These are phyloP conservation scores for Clistopyga incitator DNA, from an alignment of 2,888 invertebrate genomes.

Conservation along the genomic window DNA sequence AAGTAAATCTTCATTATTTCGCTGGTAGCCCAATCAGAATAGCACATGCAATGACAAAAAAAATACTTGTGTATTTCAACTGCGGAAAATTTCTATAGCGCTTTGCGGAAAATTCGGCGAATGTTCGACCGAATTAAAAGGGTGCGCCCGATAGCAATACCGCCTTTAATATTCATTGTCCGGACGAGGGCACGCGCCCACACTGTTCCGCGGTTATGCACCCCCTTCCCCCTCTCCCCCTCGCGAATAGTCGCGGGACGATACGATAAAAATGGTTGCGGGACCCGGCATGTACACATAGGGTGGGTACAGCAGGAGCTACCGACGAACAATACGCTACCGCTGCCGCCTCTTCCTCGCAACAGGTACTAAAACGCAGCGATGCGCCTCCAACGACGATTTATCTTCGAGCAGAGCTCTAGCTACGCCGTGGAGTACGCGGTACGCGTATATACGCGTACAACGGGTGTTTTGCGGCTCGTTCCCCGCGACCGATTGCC, in stretches of 20 bases:
- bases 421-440: constrained; percentile 42
- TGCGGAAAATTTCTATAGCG: background rate
- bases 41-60: background rate
- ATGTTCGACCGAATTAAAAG: background rate
- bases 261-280: constrained; percentile 59
- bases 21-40: no score
- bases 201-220: constrained; percentile 47
- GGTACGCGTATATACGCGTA: constrained; percentile 61
- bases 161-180: constrained; percentile 43
- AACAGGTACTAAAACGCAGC: constrained; percentile 67
- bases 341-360: constrained; percentile 56
- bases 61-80: background rate
- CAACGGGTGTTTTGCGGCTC: constrained; percentile 72
- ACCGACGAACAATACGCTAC: constrained; percentile 58
- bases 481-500: constrained; percentile 71
- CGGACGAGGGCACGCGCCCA: constrained; percentile 34
- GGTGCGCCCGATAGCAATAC: constrained; percentile 4
- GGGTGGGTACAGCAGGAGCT: constrained; percentile 27
- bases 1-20: no score
- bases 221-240: background rate
- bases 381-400: constrained; percentile 65
- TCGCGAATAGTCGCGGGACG: constrained; percentile 55
- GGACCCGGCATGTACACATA: constrained; percentile 28
- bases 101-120: background rate
- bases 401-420: constrained; percentile 63